These are phyloP conservation scores for Nothoprocta perdicaria DNA, from an alignment of 2,113 vertebrate species.

Conservation along the genomic window DNA sequence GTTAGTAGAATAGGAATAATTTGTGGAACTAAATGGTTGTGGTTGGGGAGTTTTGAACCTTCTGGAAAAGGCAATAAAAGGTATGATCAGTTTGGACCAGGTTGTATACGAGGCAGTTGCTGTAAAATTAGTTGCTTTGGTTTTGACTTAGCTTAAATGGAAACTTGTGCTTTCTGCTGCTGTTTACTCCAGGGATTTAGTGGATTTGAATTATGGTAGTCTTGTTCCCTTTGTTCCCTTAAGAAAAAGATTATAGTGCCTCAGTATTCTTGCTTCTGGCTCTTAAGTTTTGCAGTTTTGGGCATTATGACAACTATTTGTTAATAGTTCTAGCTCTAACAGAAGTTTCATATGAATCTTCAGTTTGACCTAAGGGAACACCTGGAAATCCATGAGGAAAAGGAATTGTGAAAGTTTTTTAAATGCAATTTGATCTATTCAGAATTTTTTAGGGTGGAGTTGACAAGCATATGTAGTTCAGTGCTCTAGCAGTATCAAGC, in stretches of 20 bases:
- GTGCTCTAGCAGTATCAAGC: not conserved
- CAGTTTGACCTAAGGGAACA: not conserved
- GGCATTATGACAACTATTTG: not conserved
- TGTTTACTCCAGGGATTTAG: not conserved
- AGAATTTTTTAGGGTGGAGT: not conserved
- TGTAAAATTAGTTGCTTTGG: not conserved
- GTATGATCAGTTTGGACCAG: not conserved
- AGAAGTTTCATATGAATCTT: not conserved
- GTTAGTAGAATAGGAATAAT: not conserved
- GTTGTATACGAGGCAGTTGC: not conserved
- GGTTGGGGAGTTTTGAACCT: not conserved
- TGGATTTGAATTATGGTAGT: not conserved
- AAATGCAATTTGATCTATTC: not conserved
- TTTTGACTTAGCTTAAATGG: not conserved
- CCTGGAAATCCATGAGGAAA: not conserved
- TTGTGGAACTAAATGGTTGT: not conserved
- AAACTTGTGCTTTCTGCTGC: not conserved
- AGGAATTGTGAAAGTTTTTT: not conserved
- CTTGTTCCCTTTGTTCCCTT: not conserved
- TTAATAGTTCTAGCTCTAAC: not conserved
- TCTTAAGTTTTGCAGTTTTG: not conserved
- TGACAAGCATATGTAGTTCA: not conserved
- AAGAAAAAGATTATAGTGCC: not conserved
- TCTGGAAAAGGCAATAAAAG: not conserved
- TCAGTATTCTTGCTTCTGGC: not conserved